These are phyloP conservation scores for Heloderma charlesbogerti DNA, from an alignment of 2,113 vertebrate genomes.

Conservation along the genomic window DNA sequence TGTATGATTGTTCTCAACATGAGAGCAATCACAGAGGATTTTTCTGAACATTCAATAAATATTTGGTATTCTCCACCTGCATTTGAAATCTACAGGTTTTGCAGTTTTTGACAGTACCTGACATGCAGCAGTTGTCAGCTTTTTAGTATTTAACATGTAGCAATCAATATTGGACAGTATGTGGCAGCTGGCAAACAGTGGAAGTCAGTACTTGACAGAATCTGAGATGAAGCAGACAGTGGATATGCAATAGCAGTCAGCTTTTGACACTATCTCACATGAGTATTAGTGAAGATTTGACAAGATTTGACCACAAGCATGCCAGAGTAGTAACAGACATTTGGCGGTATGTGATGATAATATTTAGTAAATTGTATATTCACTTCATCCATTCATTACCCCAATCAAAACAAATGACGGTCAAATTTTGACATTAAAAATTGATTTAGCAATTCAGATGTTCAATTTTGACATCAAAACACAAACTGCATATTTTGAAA, in stretches of 20 bases:
- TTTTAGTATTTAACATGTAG: background rate
- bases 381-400: background rate
- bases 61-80: background rate
- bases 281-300: background rate
- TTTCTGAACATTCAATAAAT: background rate
- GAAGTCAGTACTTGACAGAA: background rate
- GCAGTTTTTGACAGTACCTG: background rate
- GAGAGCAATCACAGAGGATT: background rate
- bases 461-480: background rate
- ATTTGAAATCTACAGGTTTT: background rate
- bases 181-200: background rate
- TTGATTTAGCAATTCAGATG: background rate
- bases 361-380: background rate
- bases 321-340: background rate
- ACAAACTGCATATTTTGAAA: background rate
- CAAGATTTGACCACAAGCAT: background rate
- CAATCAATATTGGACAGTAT: background rate
- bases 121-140: background rate
- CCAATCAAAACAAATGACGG: background rate
- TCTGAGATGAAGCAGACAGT: background rate
- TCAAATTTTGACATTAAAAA: background rate
- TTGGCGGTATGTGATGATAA: background rate
- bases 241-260: background rate
- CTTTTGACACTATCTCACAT: background rate
- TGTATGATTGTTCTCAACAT: background rate